Conservation (phyloP, 2,888 invertebrate genomes). For the Hypolimnas misippus region DNA sequence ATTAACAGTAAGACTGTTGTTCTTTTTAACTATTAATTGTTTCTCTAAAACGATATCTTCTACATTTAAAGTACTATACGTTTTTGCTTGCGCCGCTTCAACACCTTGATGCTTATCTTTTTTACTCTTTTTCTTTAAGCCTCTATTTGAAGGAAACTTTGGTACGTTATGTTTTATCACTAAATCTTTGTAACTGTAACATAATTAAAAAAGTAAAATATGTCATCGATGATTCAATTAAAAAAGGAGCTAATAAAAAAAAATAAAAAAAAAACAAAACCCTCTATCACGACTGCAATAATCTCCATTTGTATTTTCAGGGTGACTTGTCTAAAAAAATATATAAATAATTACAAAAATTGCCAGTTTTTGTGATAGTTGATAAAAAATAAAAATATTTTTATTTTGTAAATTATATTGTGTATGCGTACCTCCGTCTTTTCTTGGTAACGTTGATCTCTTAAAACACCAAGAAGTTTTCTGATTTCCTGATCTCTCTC, state of each 20-base stretch:
- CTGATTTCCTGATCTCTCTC: conserved; percentile 69
- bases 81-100: too few species aligned
- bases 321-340: conserved; percentile 20
- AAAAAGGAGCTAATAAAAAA: conserved; percentile 21
- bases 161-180: conserved; percentile 27
- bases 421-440: conserved; percentile 12
- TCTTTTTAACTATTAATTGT: too few species aligned
- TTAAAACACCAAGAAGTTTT: conserved; percentile 59
- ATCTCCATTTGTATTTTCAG: conserved; percentile 8
- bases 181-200: conserved; percentile 30
- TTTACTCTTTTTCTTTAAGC: conserved; percentile 10
- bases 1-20: not conserved
- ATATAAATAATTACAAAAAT: conserved; percentile 7
- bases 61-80: too few species aligned
- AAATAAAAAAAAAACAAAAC: conserved; percentile 30
- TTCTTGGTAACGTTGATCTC: conserved; percentile 12
- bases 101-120: conserved; percentile 7
- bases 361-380: too few species aligned
- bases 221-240: not conserved
- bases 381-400: too few species aligned
- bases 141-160: conserved; percentile 20
- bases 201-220: not conserved
- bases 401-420: too few species aligned
- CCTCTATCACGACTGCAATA: conserved; percentile 24
- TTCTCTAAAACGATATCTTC: too few species aligned